Conservation (phyloP, 2,113 vertebrate species). For the Hippolais icterina region DNA sequence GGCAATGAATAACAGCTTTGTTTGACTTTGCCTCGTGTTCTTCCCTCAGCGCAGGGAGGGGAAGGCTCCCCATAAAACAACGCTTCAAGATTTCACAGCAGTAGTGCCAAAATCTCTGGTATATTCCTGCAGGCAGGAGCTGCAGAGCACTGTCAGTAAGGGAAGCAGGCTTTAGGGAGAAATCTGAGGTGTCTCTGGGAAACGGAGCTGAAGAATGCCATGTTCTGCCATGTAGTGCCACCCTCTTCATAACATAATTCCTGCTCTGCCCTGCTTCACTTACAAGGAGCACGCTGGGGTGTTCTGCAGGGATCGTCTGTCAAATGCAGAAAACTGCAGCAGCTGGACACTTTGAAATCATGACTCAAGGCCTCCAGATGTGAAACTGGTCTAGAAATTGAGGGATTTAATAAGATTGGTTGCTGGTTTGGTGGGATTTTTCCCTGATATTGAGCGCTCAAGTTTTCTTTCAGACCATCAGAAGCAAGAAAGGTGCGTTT, state of each 20-base stretch:
- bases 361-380: background rate
- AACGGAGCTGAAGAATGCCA: background rate
- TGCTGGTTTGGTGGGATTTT: background rate
- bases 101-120: background rate
- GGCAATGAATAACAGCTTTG: background rate
- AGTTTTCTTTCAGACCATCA: background rate
- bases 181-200: background rate
- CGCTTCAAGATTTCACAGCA: background rate
- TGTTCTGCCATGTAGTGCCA: background rate
- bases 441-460: background rate
- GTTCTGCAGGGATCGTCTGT: background rate
- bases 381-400: background rate
- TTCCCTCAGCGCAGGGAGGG: background rate
- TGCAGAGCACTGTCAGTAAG: background rate
- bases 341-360: background rate
- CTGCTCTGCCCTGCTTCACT: background rate
- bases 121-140: background rate
- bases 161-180: background rate
- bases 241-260: background rate
- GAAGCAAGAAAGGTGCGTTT: background rate
- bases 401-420: background rate
- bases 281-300: rapidly evolving
- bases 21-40: background rate
- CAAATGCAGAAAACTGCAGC: background rate
- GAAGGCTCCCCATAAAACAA: background rate